phyloP scores from a whole-genome alignment of 1,140 invertebrate genomes.

The Neotoxoptera formosana region DNA sequence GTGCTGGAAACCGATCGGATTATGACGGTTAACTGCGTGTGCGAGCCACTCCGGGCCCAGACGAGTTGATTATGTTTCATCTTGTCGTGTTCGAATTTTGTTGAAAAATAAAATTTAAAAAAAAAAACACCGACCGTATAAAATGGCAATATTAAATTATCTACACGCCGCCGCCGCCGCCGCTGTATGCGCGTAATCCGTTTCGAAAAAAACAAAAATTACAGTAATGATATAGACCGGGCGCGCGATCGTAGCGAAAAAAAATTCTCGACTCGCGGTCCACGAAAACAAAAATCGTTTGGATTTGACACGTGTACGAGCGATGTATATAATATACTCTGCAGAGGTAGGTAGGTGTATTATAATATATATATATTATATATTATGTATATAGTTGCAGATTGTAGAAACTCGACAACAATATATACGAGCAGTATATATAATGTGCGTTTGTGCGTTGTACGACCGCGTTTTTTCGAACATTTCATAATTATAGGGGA shows the following conservation, averaged over 20 bases:
- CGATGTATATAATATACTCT: no score
- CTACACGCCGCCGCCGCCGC: background rate
- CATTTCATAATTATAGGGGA: slow-evolving; percentile 11
- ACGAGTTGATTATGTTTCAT: slow-evolving; percentile 53
- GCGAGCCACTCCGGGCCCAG: slow-evolving; percentile 36
- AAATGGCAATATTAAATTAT: background rate
- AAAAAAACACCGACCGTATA: background rate
- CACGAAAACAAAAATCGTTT: background rate
- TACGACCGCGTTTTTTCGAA: background rate
- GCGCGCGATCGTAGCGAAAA: background rate
- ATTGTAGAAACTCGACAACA: background rate
- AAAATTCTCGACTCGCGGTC: background rate
- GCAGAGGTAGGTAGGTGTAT: background rate
- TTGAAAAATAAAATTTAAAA: slow-evolving; percentile 2
- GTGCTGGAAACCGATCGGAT: slow-evolving; percentile 50
- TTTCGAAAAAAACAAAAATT: background rate
- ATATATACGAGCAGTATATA: no score
- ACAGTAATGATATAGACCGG: background rate
- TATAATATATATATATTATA: background rate
- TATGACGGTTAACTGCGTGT: slow-evolving; percentile 47
- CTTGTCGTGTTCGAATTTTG: slow-evolving; percentile 35
- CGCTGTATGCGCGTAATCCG: background rate
- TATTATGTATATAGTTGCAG: no score
- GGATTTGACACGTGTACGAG: background rate
- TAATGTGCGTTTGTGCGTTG: background rate